Conservation (phyloP, 2,113 vertebrate species). For the Pelmatolapia mariae region DNA sequence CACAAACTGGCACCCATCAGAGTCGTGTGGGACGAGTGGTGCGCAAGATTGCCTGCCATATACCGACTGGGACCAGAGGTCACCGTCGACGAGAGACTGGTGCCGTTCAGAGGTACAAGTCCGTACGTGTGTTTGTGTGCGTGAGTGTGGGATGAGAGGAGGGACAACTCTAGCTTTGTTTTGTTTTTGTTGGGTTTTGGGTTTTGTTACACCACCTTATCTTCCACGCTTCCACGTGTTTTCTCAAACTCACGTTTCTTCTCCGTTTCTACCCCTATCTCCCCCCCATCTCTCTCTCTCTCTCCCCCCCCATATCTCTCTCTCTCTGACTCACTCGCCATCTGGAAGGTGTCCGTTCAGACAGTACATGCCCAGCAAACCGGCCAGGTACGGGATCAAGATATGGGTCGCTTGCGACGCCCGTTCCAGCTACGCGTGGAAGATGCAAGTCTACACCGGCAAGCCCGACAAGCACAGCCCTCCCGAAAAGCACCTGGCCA, state of each 20-base stretch:
- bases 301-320: no score
- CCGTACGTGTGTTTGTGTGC: no score
- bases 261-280: background rate
- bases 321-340: no score
- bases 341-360: background rate
- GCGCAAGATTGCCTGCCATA: no score
- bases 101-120: no score
- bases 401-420: no score
- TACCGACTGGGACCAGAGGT: rapidly evolving
- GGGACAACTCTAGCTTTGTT: background rate
- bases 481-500: background rate
- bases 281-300: no score
- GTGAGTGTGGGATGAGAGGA: background rate
- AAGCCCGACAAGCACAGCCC: background rate
- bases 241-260: background rate
- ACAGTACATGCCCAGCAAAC: no score
- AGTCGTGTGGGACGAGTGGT: no score
- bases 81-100: no score
- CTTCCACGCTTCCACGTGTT: background rate
- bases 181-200: background rate
- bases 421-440: no score
- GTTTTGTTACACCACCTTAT: background rate
- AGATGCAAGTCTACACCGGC: background rate
- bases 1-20: background rate
- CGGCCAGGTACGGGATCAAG: no score